Conservation (phyloP, 2,888 invertebrate genomes). For the Myathropa florea region DNA sequence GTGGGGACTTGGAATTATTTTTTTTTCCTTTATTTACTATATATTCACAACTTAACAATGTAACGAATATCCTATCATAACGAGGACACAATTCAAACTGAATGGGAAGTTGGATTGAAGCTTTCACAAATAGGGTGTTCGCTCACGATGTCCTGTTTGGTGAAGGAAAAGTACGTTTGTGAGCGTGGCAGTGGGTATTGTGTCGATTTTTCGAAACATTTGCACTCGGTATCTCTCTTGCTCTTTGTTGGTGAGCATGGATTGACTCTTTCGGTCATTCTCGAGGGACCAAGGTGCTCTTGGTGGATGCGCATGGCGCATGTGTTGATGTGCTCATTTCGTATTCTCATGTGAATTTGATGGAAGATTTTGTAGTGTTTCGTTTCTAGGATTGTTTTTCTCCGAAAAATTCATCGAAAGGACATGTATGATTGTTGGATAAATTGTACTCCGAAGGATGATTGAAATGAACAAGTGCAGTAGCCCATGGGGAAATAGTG, state of each 20-base stretch:
- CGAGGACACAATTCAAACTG: conserved; percentile 81
- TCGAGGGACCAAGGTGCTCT: conserved; percentile 51
- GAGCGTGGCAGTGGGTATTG: conserved; percentile 55
- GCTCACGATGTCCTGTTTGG: conserved; percentile 67
- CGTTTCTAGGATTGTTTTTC: conserved; percentile 12
- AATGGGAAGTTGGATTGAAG: conserved; percentile 79
- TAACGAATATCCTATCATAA: conserved; percentile 81
- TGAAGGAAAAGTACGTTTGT: conserved; percentile 54
- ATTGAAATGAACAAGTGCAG: conserved; percentile 57
- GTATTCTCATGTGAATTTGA: conserved; percentile 59
- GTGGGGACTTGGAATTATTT: conserved; percentile 66
- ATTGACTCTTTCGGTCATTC: conserved; percentile 63
- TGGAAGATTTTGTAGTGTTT: conserved; percentile 9
- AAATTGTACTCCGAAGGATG: conserved; percentile 41
- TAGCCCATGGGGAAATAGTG: conserved; percentile 58
- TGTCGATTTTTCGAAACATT: conserved; percentile 61
- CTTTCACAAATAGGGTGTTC: conserved; percentile 79
- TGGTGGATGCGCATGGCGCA: conserved; percentile 37
- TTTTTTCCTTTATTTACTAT: conserved; percentile 76
- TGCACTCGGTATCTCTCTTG: conserved; percentile 50
- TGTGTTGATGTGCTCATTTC: conserved; percentile 58
- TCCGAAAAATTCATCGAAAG: conserved; percentile 30
- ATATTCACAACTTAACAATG: conserved; percentile 81
- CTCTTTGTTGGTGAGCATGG: conserved; percentile 70
- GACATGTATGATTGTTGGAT: not conserved